Conservation (phyloP, 2,113 vertebrate species). For the Motacilla tschutschensis region DNA sequence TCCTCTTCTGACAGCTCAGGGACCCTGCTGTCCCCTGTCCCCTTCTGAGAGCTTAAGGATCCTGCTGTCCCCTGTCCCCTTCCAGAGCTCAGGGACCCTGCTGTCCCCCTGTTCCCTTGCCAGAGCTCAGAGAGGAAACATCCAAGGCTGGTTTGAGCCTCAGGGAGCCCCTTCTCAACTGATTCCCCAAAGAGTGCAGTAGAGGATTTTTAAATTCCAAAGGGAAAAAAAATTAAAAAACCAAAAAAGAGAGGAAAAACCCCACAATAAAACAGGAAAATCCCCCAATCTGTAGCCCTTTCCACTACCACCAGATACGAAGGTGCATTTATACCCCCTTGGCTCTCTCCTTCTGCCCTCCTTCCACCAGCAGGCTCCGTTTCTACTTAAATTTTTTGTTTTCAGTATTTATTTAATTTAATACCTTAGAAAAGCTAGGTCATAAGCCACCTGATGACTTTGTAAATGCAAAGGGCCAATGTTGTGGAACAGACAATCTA, state of each 20-base stretch:
- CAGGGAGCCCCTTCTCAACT: not conserved
- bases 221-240: not conserved
- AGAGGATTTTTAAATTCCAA: not conserved
- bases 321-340: not conserved
- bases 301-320: not conserved
- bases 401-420: constrained; percentile 77
- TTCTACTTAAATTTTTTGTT: constrained; percentile 51
- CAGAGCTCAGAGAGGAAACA: not conserved
- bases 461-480: constrained; percentile 82
- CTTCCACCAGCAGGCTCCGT: not conserved
- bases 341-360: not conserved
- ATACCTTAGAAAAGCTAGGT: constrained; percentile 80
- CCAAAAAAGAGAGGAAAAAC: not conserved
- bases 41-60: not conserved
- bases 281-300: not conserved
- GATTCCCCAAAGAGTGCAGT: not conserved
- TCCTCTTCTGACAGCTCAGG: fast-evolving
- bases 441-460: constrained; percentile 84
- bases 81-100: not conserved
- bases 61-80: not conserved
- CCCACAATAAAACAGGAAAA: not conserved
- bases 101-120: too few relatives aligned
- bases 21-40: not conserved
- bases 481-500: constrained; percentile 85
- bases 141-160: not conserved